A percentile compares a stretch with the other conserved stretches of the same genome.
phyloP scores from a whole-genome alignment of 1,140 invertebrate genomes.

The Drosophila navojoa region DNA sequence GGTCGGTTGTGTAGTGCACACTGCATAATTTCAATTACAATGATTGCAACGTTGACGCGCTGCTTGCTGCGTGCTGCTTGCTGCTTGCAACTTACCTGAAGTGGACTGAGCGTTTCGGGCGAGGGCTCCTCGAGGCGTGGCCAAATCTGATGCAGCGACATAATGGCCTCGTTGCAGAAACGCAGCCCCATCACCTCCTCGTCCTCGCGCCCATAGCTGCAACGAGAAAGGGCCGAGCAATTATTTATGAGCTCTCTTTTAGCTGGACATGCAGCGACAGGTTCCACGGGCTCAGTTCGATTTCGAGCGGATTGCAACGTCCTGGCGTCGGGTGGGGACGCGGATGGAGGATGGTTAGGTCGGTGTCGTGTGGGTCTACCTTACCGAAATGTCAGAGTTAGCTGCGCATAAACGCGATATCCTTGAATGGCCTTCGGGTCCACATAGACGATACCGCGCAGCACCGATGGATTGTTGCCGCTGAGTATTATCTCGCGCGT shows the following conservation, averaged over 20 bases:
- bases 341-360: neutral
- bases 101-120: slow-evolving; percentile 85
- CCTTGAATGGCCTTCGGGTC: slow-evolving; percentile 87
- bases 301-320: slow-evolving; percentile 8
- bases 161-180: slow-evolving; percentile 95
- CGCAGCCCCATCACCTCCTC: slow-evolving; percentile 96
- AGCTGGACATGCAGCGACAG: slow-evolving; percentile 19
- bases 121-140: slow-evolving; percentile 87
- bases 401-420: slow-evolving; percentile 92
- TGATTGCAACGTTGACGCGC: slow-evolving; percentile 34
- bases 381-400: slow-evolving; percentile 92
- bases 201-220: slow-evolving; percentile 94
- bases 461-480: slow-evolving; percentile 88
- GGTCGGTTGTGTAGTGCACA: neutral
- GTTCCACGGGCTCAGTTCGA: slow-evolving; percentile 23
- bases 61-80: neutral
- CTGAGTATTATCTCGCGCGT: slow-evolving; percentile 91
- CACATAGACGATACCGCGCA: slow-evolving; percentile 91
- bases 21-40: slow-evolving; percentile 58
- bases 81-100: slow-evolving; percentile 87
- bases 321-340: neutral
- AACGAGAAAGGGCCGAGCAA: slow-evolving; percentile 17
- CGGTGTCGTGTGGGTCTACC: slow-evolving; percentile 10
- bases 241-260: slow-evolving; percentile 23
- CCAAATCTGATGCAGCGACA: slow-evolving; percentile 93